Percentiles rank a stretch among this genome's conserved stretches.
phyloP scores from a whole-genome alignment of 2,113 vertebrate species.

The Anguilla rostrata region DNA sequence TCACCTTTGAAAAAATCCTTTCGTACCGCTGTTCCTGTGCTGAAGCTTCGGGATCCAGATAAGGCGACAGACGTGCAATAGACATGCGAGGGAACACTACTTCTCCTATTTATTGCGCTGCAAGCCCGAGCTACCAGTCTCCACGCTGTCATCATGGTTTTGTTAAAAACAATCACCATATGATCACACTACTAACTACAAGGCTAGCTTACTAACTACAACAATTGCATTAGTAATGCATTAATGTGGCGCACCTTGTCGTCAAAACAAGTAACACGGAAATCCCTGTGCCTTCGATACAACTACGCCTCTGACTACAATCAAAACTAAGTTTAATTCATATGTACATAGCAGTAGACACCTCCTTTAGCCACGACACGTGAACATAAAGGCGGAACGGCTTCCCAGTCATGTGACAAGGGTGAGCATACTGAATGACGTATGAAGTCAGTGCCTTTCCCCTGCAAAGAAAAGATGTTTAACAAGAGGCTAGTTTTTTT shows the following conservation, averaged over 20 bases:
- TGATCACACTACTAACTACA: neutral
- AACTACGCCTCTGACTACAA: too few species aligned
- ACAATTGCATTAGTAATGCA: too few species aligned
- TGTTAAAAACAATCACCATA: neutral
- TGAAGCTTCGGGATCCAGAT: conserved; percentile 23
- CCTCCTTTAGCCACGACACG: too few species aligned
- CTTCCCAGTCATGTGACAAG: neutral
- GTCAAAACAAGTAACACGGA: too few species aligned
- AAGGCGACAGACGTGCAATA: neutral
- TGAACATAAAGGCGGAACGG: neutral
- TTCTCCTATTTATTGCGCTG: neutral
- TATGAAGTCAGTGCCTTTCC: too few species aligned
- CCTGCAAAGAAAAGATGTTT: neutral
- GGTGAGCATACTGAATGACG: neutral
- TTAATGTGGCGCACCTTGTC: too few species aligned
- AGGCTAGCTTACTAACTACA: too few species aligned
- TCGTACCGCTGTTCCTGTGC: conserved; percentile 29
- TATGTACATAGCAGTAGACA: neutral
- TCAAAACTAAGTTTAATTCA: too few species aligned
- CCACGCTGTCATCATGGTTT: conserved; percentile 39
- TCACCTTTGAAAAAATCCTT: conserved; percentile 61
- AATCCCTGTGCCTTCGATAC: too few species aligned
- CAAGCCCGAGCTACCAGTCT: conserved; percentile 24
- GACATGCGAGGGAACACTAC: neutral
- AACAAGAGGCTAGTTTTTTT: neutral